A percentile compares a stretch with the other conserved stretches of the same genome.
Evolutionary conservation across 92 coral and sea anemone genomes (phyloP).

Genomic region (Metridium senile): DNA sequence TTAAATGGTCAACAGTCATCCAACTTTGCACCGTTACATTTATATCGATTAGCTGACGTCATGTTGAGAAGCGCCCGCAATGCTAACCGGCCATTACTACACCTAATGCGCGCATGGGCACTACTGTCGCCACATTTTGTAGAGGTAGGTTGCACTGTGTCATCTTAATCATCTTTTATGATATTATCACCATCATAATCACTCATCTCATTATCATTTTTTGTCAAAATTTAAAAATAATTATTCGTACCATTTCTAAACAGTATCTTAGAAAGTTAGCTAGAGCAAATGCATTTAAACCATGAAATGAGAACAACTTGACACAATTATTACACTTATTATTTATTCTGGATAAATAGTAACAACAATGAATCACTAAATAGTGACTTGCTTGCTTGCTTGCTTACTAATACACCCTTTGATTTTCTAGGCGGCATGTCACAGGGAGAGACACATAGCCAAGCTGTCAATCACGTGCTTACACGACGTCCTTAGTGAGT

Average conservation of each 20-base stretch:
- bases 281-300: no score
- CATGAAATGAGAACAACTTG: no score
- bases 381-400: no score
- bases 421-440: slow-evolving; percentile 78
- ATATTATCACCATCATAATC: no score
- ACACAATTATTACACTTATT: no score
- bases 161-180: background rate
- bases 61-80: slow-evolving; percentile 97
- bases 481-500: slow-evolving; percentile 81
- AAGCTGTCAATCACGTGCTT: slow-evolving; percentile 89
- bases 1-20: slow-evolving; percentile 55
- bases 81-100: slow-evolving; percentile 92
- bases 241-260: no score
- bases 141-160: slow-evolving; percentile 57
- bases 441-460: slow-evolving; percentile 81
- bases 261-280: no score
- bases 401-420: background rate
- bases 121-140: slow-evolving; percentile 89
- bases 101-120: slow-evolving; percentile 96
- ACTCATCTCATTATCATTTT: no score
- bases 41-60: slow-evolving; percentile 96
- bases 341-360: no score
- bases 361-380: no score
- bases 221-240: no score
- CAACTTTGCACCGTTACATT: slow-evolving; percentile 72